Percentiles rank a stretch among this genome's conserved stretches.
Conservation (phyloP, 2,888 invertebrate genomes). For the Hyposoter didymator region DNA sequence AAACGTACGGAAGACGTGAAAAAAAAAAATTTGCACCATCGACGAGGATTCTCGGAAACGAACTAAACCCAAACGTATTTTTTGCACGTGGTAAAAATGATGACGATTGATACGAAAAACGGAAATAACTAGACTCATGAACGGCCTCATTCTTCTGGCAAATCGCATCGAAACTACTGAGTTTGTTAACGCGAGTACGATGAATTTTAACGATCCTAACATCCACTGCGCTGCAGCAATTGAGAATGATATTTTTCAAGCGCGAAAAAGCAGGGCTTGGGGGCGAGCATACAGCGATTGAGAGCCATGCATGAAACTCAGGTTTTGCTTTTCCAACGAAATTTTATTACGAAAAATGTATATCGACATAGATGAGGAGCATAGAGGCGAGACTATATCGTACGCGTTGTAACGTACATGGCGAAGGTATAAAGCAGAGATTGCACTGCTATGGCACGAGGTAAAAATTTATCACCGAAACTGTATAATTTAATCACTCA, state of each 20-base stretch:
- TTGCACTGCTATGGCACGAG: conserved; percentile 22
- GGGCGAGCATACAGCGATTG: background rate
- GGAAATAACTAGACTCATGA: background rate
- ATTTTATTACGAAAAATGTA: conserved; percentile 24
- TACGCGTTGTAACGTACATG: conserved; percentile 22
- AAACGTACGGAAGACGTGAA: background rate
- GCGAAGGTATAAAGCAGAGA: conserved; percentile 26
- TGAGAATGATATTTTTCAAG: conserved; percentile 25
- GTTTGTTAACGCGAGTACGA: conserved; percentile 40
- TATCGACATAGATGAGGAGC: background rate
- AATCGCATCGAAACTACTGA: background rate
- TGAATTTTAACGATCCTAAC: conserved; percentile 46
- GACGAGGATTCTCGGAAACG: background rate
- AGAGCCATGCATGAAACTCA: conserved; percentile 23
- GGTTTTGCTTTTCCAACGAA: conserved; percentile 17
- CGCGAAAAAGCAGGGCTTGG: background rate
- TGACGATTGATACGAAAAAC: background rate
- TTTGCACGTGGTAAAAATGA: background rate
- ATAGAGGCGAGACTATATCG: conserved; percentile 1
- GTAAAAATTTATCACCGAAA: conserved; percentile 47
- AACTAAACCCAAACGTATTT: background rate
- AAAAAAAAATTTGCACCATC: background rate
- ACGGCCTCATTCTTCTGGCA: background rate
- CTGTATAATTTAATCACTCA: conserved; percentile 41
- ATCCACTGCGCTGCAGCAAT: background rate